A percentile compares a stretch with the other conserved stretches of the same genome.
Evolutionary conservation across 2,888 invertebrate species (phyloP).

Genomic region (Exocentrus adspersus): DNA sequence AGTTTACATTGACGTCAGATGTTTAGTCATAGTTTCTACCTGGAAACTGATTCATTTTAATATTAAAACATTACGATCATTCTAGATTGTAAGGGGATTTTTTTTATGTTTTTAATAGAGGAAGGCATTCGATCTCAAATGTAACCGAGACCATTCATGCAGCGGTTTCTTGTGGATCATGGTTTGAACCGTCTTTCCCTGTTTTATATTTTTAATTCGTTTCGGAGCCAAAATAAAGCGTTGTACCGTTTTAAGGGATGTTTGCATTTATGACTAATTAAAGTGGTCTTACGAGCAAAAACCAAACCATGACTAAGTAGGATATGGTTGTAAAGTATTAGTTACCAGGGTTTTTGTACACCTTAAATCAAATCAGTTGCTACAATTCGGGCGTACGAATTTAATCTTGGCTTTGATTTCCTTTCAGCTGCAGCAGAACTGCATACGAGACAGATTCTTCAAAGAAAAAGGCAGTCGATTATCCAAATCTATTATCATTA

Average conservation of each 20-base stretch:
- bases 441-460: background rate
- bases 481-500: slow-evolving; percentile 2
- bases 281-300: background rate
- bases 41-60: slow-evolving; percentile 30
- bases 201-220: too few relatives aligned
- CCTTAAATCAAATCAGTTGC: too few relatives aligned
- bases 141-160: background rate
- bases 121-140: background rate
- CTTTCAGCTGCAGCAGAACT: background rate
- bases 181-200: background rate
- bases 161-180: background rate
- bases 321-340: too few relatives aligned
- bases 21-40: slow-evolving; percentile 31
- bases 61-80: too few relatives aligned
- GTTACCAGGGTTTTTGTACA: too few relatives aligned
- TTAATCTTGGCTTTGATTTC: background rate
- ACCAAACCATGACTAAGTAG: too few relatives aligned
- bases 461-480: slow-evolving; percentile 9
- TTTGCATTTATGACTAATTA: background rate
- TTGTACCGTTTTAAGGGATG: background rate
- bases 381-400: too few relatives aligned
- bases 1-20: slow-evolving; percentile 35
- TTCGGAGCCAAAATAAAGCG: background rate
- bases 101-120: too few relatives aligned
- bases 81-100: too few relatives aligned